These are phyloP conservation scores for Carcina quercana DNA, from an alignment of 2,888 invertebrate species.

Conservation along the genomic window DNA sequence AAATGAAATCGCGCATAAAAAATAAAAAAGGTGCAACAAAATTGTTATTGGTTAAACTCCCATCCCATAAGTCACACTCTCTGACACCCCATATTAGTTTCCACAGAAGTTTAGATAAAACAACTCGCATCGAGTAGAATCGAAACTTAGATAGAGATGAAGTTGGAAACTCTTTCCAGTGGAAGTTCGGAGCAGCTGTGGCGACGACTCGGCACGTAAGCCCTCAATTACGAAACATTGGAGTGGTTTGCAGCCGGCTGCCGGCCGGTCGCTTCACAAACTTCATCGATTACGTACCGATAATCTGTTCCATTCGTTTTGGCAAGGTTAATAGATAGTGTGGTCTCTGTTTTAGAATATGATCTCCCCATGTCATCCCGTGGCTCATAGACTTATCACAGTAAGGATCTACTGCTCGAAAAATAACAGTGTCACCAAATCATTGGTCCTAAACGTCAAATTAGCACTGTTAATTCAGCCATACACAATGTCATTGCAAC, in stretches of 20 bases:
- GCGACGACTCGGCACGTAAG: slow-evolving; percentile 65
- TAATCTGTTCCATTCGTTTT: slow-evolving; percentile 43
- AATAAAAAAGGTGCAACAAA: too few species aligned
- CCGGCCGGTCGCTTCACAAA: slow-evolving; percentile 52
- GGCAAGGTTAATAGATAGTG: slow-evolving; percentile 13
- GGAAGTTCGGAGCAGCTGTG: slow-evolving; percentile 58
- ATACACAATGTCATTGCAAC: too few species aligned
- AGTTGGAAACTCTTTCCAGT: slow-evolving; percentile 56
- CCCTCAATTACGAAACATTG: slow-evolving; percentile 70
- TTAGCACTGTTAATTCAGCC: too few species aligned
- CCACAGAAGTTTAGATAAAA: slow-evolving; percentile 40
- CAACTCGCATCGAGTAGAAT: slow-evolving; percentile 38
- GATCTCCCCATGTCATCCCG: too few species aligned
- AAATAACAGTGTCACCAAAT: too few species aligned
- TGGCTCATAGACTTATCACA: too few species aligned
- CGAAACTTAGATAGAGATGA: slow-evolving; percentile 66
- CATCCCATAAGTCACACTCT: too few species aligned
- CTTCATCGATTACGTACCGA: slow-evolving; percentile 59
- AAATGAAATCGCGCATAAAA: too few species aligned
- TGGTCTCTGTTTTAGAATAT: too few species aligned
- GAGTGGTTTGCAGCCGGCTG: slow-evolving; percentile 52
- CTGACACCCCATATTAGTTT: slow-evolving; percentile 45
- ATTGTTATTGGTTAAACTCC: too few species aligned
- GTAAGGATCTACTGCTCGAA: too few species aligned
- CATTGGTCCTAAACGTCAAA: too few species aligned